Evolutionary conservation across 2,797 vertebrate genomes (phyloP).

Genomic region (Chrysocyon brachyurus): DNA sequence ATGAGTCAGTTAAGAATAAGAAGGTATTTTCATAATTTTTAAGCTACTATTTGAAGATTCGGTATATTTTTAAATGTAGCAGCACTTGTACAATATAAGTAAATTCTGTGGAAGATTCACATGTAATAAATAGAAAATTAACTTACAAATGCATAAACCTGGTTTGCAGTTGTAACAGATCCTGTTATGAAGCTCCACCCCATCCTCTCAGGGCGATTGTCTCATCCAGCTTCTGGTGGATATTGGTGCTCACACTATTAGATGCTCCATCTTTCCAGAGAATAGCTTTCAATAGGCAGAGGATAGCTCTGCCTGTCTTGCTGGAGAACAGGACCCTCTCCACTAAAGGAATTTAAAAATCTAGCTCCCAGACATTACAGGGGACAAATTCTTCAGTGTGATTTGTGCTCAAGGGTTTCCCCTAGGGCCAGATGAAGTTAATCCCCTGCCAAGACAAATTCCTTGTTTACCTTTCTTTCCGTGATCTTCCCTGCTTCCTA

Average conservation of each 20-base stretch:
- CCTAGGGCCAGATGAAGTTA: not conserved
- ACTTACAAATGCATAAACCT: not conserved
- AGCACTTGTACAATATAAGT: not conserved
- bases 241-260: not conserved
- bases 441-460: not conserved
- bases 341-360: not conserved
- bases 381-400: not conserved
- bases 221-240: not conserved
- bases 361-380: not conserved
- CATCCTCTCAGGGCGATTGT: fast-evolving
- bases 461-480: not conserved
- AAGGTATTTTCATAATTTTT: not conserved
- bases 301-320: not conserved
- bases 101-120: not conserved
- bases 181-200: not conserved
- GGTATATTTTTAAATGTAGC: not conserved
- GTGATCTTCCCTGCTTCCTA: not conserved
- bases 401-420: not conserved
- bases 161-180: not conserved
- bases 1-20: not conserved
- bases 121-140: not conserved
- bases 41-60: not conserved
- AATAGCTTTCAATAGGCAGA: not conserved
- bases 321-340: not conserved
- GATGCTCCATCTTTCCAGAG: not conserved